A percentile compares a stretch with the other conserved stretches of the same genome.
Evolutionary conservation across 2,113 vertebrate species (phyloP).

Genomic region (Rhinolophus ferrumequinum): DNA sequence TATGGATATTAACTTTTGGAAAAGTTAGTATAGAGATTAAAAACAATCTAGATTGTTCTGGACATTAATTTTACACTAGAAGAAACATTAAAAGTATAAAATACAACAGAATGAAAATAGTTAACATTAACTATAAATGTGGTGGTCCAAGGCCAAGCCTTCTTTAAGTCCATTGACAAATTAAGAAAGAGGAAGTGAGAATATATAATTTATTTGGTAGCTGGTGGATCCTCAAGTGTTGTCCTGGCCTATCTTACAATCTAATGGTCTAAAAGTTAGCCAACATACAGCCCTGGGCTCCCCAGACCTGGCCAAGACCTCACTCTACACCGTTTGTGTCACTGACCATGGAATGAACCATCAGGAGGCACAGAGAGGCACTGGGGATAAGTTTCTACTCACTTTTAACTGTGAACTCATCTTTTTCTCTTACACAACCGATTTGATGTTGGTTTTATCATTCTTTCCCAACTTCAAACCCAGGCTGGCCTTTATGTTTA

Average conservation of each 20-base stretch:
- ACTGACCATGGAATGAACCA: accelerated
- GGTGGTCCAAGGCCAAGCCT: neutral
- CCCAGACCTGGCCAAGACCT: neutral
- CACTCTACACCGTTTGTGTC: no score
- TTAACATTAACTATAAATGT: neutral
- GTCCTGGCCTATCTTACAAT: neutral
- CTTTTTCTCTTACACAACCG: neutral
- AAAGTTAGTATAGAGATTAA: neutral
- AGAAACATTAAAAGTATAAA: neutral
- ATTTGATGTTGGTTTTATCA: neutral
- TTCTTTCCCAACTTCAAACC: neutral
- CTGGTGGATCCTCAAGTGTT: neutral
- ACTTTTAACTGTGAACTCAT: neutral
- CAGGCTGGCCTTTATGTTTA: neutral
- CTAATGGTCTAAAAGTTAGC: neutral
- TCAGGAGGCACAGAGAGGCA: neutral
- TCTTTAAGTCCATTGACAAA: neutral
- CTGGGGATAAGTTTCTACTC: neutral
- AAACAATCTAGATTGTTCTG: neutral
- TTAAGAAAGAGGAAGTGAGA: neutral
- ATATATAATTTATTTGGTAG: neutral
- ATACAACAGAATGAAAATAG: neutral
- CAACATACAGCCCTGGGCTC: neutral
- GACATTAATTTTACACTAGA: neutral
- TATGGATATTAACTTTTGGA: neutral